Percentiles rank a stretch among this genome's conserved stretches.
Evolutionary conservation across 2,888 invertebrate genomes (phyloP).

Genomic region (Alloscopus bannaensis): DNA sequence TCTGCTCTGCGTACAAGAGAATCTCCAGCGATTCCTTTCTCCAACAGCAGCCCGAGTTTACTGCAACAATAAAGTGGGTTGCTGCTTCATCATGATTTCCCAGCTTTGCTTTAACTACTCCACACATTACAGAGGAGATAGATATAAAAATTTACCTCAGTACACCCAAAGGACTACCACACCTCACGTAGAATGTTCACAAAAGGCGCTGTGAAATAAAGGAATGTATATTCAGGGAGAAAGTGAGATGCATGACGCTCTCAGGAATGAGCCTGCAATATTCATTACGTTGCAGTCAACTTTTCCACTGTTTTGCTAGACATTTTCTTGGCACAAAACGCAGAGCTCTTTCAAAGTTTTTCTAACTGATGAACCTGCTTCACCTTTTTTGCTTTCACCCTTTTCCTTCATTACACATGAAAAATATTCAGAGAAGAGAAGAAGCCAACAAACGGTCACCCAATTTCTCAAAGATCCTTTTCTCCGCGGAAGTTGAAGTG

Average conservation of each 20-base stretch:
- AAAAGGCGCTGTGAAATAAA: background rate
- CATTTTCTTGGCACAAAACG: conserved; percentile 39
- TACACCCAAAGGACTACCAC: too few relatives aligned
- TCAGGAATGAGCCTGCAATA: too few relatives aligned
- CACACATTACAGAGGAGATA: background rate
- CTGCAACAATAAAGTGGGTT: conserved; percentile 15
- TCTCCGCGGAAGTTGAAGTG: too few relatives aligned
- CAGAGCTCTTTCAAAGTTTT: background rate
- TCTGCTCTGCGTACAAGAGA: background rate
- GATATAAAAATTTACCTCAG: too few relatives aligned
- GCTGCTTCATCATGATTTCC: background rate
- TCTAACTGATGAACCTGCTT: background rate
- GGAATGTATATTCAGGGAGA: background rate
- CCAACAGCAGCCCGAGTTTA: background rate
- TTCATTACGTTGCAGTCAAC: conserved; percentile 42
- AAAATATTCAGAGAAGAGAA: too few relatives aligned
- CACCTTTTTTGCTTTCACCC: too few relatives aligned
- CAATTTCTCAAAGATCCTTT: too few relatives aligned
- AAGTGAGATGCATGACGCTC: too few relatives aligned
- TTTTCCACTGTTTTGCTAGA: conserved; percentile 1
- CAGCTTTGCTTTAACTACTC: background rate
- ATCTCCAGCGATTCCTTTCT: background rate
- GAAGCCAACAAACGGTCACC: too few relatives aligned
- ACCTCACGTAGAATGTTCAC: background rate
- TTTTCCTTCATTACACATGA: too few relatives aligned